Evolutionary conservation across 2,113 vertebrate genomes (phyloP).

Genomic region (Pedionomus torquatus): DNA sequence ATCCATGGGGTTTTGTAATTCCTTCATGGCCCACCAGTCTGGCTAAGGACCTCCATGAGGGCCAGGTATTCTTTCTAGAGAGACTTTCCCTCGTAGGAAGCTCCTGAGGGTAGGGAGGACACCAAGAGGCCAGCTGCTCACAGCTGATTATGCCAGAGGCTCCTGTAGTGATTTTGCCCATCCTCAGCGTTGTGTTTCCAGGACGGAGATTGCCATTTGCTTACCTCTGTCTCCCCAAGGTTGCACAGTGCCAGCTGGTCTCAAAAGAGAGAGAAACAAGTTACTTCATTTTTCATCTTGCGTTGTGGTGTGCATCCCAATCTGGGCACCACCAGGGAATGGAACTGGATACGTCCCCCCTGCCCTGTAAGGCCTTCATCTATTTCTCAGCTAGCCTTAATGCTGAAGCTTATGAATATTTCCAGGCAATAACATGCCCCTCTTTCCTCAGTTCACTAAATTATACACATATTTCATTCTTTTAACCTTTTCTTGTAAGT

Average conservation of each 20-base stretch:
- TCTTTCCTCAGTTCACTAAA: conserved; percentile 26
- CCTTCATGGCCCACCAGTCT: background rate
- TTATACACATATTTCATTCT: conserved; percentile 39
- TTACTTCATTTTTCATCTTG: background rate
- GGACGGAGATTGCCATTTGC: background rate
- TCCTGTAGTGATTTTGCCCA: background rate
- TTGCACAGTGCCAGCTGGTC: background rate
- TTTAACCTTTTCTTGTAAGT: conserved; percentile 45
- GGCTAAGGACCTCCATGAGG: background rate
- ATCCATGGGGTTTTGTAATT: background rate
- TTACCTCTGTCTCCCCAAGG: background rate
- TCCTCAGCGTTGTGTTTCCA: background rate
- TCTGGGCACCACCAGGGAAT: background rate
- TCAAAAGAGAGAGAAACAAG: background rate
- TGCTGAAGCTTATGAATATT: background rate
- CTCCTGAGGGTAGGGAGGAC: background rate
- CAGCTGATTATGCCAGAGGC: background rate
- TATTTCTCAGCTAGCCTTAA: background rate
- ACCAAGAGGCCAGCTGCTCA: background rate
- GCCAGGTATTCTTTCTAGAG: background rate
- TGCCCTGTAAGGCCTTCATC: background rate
- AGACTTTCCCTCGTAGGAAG: background rate
- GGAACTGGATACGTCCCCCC: background rate
- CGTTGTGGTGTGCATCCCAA: background rate
- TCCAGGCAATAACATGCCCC: background rate